A percentile compares a stretch with the other conserved stretches of the same genome.
Conservation (phyloP, 2,113 vertebrate genomes). For the Chroicocephalus ridibundus region DNA sequence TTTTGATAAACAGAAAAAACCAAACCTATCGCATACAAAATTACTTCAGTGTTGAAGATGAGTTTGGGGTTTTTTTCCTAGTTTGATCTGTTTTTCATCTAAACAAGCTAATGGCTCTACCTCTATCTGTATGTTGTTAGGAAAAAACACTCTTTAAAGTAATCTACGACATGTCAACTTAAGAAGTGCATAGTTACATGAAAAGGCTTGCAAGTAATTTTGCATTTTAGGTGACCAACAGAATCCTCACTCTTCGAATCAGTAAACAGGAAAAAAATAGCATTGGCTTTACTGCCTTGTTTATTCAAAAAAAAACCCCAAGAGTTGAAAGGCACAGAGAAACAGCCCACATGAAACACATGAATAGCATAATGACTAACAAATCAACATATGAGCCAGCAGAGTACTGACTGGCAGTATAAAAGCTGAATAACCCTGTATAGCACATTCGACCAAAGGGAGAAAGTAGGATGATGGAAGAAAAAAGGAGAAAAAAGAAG, state of each 20-base stretch:
- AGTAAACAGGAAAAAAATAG: background rate
- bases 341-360: background rate
- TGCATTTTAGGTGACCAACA: background rate
- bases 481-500: background rate
- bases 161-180: background rate
- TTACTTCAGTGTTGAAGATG: background rate
- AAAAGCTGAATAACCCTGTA: background rate
- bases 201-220: background rate
- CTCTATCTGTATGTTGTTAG: background rate
- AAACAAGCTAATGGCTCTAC: background rate
- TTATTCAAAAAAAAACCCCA: background rate
- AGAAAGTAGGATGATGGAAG: background rate
- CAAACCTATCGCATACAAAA: background rate
- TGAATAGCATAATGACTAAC: background rate
- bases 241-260: background rate
- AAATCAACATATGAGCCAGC: background rate
- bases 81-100: constrained; percentile 9
- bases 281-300: background rate
- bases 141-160: background rate
- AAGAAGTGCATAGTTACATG: background rate
- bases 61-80: background rate
- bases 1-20: constrained; percentile 17
- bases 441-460: accelerated
- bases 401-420: background rate
- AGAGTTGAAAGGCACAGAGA: background rate